Percentiles rank a stretch among this genome's conserved stretches.
Evolutionary conservation across 2,797 vertebrate genomes (phyloP).

Genomic region (Enteromius argenteus): DNA sequence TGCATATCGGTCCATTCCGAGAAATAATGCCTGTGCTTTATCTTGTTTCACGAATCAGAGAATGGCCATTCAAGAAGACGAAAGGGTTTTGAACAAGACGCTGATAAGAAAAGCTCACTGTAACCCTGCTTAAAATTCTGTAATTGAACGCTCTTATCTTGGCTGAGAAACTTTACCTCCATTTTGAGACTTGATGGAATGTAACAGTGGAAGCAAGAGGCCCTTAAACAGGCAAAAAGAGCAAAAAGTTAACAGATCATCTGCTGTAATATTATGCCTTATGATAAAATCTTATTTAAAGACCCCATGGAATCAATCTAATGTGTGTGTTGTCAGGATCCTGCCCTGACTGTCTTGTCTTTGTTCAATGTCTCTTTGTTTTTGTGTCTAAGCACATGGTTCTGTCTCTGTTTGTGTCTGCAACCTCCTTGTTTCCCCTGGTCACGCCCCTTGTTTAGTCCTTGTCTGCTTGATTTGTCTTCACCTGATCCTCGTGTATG

Average conservation of each 20-base stretch:
- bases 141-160: conserved; percentile 52
- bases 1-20: conserved; percentile 57
- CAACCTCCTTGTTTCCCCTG: neutral
- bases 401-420: no score
- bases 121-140: conserved; percentile 47
- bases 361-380: no score
- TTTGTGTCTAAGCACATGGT: no score
- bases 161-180: conserved; percentile 43
- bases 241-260: neutral
- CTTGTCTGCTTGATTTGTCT: neutral
- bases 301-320: neutral
- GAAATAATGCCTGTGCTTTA: conserved; percentile 54
- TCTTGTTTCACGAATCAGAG: conserved; percentile 60
- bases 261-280: neutral
- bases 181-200: neutral
- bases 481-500: neutral
- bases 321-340: no score
- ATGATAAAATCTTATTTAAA: neutral
- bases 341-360: no score
- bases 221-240: neutral
- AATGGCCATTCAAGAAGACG: conserved; percentile 60
- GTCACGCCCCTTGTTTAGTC: neutral
- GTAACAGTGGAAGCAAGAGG: neutral
- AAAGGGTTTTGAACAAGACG: conserved; percentile 51
- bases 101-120: conserved; percentile 63